Base-by-base conservation (phyloP, 2,888 invertebrate genomes). In the Mamestra brassicae region DNA sequence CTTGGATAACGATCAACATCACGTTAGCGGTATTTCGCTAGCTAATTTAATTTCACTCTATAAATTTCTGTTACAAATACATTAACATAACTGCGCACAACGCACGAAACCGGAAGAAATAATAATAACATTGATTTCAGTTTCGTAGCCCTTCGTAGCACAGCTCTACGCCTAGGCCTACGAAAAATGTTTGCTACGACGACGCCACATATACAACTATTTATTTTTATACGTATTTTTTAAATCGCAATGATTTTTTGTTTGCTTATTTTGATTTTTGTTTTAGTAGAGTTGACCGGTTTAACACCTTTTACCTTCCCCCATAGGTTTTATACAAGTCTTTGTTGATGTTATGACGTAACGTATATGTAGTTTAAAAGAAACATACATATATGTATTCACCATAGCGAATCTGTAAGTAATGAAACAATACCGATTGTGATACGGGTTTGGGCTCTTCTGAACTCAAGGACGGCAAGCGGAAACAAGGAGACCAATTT, bases 141-240 rank as follows among this genome's bases (percentile, higher is more conserved):
- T 55, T 71, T 66, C 79, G 68, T 79, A 83, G 74, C 34, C 36
- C 55, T 58, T 78, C 79, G 78, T 70, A 81, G 79, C 69, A 45
- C 54, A 34, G 67, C 54, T 60, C 74, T 83, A 74, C 79, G 81
- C 17, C 38, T 36, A 79, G 55, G n/a, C 26, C 69, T 83, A 74
- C 69, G 68, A 52, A 60, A 63, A 55, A 34, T 34, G n/a, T 5
- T 6, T 62, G 61, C 74, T 80, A 78, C 78, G 70, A 52, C 11
- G 38, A 15, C 50, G 45, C 2, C 36, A 50, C 10, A 11, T 42
- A 42, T 61, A 4, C 4, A 38, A 54, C 6, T 47, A 47, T n/a
- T 26, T 3, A 26, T 76, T 15, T 68, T 38, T 52, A 34, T 26
- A 5, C 2, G 7, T 17, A 13, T 17, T 50, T n/a, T 61, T 73